Base-by-base conservation (phyloP, 2,888 invertebrate species). In the Lepidocyrtoides sp. region DNA sequence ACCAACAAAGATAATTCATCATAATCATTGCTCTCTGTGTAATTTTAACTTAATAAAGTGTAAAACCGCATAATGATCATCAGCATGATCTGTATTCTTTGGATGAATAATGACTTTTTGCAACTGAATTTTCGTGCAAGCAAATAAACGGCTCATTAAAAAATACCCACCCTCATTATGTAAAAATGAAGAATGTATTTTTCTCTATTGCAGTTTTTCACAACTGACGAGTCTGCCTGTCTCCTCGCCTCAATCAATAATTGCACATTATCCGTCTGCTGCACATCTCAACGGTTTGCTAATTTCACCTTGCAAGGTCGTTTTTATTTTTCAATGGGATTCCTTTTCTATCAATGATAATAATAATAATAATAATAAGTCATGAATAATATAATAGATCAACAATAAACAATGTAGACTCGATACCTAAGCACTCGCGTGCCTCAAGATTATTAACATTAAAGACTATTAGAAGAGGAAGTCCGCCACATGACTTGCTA, bases 261-360 rank as follows among this genome's bases (percentile, higher is more conserved):
- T 66, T 29, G 36, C 4, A 66, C 29, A 29, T 60, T n/a, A n/a
- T n/a, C n/a, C n/a, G 36, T 29, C 3, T 14, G n/a, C 1, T 36
- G 23, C 48, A 14, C 26, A 26, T 32, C 17, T 5, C 32, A 48
- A 3, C 32, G 51, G 8, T 54, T 41, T 36, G 72, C 57, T 51
- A 72, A 75, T 85, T 85, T 85, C 85, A 85, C 85, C 85, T 85
- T 36, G 23, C 85, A 85, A 85, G 72, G 85, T 85, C 85, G 69
- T 69, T 36, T 69, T 17, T 36, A n/a, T 44, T 17, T 32, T 26
- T 66, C 32, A 26, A 60, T 32, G 32, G 1, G 12, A 32, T 32
- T 72, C 36, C 20, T 20, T 72, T 23, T 44, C 44, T 12, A 41
- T 69, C 14, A 29, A 17, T 36, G 12, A 44, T n/a, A n/a, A n/a